Conservation (phyloP, 2,797 vertebrate species). For the Diglossa cyanea region DNA sequence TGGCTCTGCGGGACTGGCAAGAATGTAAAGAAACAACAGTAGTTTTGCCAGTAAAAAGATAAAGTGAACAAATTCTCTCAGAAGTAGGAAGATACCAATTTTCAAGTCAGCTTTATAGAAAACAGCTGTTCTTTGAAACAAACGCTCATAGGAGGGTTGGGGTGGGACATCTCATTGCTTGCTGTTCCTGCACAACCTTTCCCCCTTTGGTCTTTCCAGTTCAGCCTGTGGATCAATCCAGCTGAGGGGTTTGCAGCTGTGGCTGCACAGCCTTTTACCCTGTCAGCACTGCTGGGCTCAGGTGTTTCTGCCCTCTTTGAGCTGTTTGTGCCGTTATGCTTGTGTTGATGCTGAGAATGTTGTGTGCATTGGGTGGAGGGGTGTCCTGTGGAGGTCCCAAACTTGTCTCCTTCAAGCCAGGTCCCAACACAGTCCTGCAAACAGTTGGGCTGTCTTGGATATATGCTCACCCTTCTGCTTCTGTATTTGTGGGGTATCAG, state of each 20-base stretch:
- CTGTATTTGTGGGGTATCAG: neutral
- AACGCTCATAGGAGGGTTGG: neutral
- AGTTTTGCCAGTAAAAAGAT: slow-evolving; percentile 37
- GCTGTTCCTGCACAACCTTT: neutral
- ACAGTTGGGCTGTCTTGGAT: neutral
- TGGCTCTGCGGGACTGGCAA: slow-evolving; percentile 26
- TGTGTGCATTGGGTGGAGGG: neutral
- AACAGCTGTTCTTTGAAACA: slow-evolving; percentile 12
- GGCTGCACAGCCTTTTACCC: neutral
- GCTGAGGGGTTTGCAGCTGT: neutral
- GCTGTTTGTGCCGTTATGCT: neutral
- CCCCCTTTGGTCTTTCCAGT: neutral
- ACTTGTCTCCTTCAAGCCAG: neutral
- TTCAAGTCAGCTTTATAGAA: slow-evolving; percentile 23
- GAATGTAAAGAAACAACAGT: slow-evolving; percentile 38
- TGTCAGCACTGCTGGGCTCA: neutral
- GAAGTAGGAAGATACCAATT: slow-evolving; percentile 30
- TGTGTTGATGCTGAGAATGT: neutral
- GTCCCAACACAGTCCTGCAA: neutral
- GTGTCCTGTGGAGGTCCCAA: neutral
- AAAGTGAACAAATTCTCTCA: neutral
- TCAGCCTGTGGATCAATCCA: neutral
- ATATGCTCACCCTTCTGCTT: neutral
- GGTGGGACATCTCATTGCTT: neutral
- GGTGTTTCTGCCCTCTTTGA: neutral